Evolutionary conservation across 2,113 vertebrate species (phyloP), one percentile per base, ranked within the genome.

Genomic region (Sinocyclocheilus anophthalmus): DNA sequence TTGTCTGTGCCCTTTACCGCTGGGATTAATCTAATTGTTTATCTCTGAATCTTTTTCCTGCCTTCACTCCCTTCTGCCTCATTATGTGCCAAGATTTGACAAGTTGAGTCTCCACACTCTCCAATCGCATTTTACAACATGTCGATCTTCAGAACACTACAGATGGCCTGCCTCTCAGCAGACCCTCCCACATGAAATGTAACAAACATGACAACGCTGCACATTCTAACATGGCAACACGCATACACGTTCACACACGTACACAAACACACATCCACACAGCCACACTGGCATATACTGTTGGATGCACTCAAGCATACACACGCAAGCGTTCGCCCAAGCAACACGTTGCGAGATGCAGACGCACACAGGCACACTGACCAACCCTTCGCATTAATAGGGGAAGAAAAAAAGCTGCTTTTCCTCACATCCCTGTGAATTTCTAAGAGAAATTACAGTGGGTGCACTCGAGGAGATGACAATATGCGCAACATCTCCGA

Each of bases 1-100:
- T 93, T 94, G 93, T 94, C 91, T 88, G 76, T 92, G 93, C 91
- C 93, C 94, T 94, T 94, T 94, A 95, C 94, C 94, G 91, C 93
- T 91, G 94, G 94, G 94, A 95, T 92, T 93, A 93, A 94, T 94
- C 93, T 95, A 96, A 96, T 96, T 96, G 94, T 96, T 96, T 95
- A 95, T 95, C 94, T 94, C 94, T 95, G 94, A 94, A 95, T 89
- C 93, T 94, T 93, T 93, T 94, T 95, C 93, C 93, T 95, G 93
- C 92, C 90, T 94, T 94, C 92, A 93, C 93, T 95, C 93, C 94
- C 94, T 94, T 94, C 94, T 95, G 94, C 94, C 95, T 96, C 92
- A 93, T 95, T 95, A 95, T 93, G 92, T 95, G 95, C 94, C 95
- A 96, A 95, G 93, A 95, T 95, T 95, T 95, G 94, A 95, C 94